Percentiles rank a stretch among this genome's conserved stretches.
phyloP scores from a whole-genome alignment of 35 echinoderm and acorn worm species.

The Eucidaris tribuloides region DNA sequence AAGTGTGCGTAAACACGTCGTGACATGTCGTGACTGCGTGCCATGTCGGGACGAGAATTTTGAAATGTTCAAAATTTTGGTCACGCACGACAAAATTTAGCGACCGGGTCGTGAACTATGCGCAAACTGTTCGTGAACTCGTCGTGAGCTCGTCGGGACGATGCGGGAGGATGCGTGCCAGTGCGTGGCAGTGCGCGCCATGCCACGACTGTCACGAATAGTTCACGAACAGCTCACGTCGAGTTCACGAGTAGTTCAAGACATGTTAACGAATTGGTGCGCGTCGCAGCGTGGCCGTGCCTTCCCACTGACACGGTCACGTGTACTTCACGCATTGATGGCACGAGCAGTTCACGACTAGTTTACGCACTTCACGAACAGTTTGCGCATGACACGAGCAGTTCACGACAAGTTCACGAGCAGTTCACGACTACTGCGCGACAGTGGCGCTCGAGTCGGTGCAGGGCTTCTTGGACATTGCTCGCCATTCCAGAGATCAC shows the following conservation, averaged over 20 bases:
- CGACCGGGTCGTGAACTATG: slow-evolving; percentile 19
- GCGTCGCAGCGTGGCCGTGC: no score
- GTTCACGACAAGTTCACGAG: slow-evolving; percentile 1
- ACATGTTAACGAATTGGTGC: no score
- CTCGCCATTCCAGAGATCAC: slow-evolving; percentile 54
- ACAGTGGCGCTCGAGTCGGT: slow-evolving; percentile 17
- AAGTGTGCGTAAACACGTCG: no score
- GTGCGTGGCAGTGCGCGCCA: no score
- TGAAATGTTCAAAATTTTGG: slow-evolving; percentile 60
- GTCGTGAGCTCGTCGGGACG: slow-evolving; percentile 18
- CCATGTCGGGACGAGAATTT: slow-evolving; percentile 37
- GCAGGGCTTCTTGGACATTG: slow-evolving; percentile 42
- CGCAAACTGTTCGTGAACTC: slow-evolving; percentile 22
- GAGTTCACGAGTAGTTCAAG: not conserved
- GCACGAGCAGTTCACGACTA: slow-evolving; percentile 30
- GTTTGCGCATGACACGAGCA: no score
- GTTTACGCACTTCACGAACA: slow-evolving; percentile 34
- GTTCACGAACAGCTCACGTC: slow-evolving; percentile 1
- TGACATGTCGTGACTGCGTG: no score
- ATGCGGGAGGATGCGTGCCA: not conserved
- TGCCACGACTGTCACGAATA: slow-evolving; percentile 10
- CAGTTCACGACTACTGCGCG: slow-evolving; percentile 27
- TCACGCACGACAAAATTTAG: slow-evolving; percentile 10
- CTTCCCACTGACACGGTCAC: no score
- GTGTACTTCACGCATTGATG: no score